Conservation (phyloP, 2,888 invertebrate species). For the Troides helena region DNA sequence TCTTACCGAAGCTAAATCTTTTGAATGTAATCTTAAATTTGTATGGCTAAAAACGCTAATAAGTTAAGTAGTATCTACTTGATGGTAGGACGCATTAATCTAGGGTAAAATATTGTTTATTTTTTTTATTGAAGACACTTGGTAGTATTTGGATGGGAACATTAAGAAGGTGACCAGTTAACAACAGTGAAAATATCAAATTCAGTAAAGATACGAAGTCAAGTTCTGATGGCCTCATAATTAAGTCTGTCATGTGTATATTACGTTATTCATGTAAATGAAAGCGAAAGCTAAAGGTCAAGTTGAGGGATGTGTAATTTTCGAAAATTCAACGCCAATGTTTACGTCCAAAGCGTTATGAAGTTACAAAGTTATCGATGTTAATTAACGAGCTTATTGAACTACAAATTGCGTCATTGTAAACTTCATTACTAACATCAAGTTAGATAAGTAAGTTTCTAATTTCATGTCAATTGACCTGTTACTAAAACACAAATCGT, state of each 20-base stretch:
- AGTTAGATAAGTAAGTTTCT: neutral
- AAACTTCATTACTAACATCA: neutral
- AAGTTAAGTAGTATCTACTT: too few relatives aligned
- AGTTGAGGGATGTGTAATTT: constrained; percentile 4
- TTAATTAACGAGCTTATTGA: constrained; percentile 1
- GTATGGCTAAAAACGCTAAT: too few relatives aligned
- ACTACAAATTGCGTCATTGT: neutral
- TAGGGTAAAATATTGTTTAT: too few relatives aligned
- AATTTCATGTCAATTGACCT: neutral
- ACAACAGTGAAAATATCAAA: too few relatives aligned
- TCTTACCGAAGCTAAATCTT: too few relatives aligned
- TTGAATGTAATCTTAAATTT: too few relatives aligned
- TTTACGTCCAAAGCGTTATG: neutral
- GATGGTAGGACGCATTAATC: too few relatives aligned
- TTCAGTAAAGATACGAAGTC: too few relatives aligned
- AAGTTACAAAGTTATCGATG: neutral
- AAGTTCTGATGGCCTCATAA: neutral
- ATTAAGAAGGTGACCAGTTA: too few relatives aligned
- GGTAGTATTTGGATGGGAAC: too few relatives aligned
- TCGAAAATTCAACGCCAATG: constrained; percentile 1
- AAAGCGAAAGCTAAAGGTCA: constrained; percentile 11
- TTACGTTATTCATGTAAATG: neutral
- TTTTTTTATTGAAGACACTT: too few relatives aligned
- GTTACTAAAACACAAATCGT: neutral
- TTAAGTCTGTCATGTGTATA: neutral